Evolutionary conservation across 92 coral and sea anemone genomes (phyloP).

Genomic region (Diadumene lineata): DNA sequence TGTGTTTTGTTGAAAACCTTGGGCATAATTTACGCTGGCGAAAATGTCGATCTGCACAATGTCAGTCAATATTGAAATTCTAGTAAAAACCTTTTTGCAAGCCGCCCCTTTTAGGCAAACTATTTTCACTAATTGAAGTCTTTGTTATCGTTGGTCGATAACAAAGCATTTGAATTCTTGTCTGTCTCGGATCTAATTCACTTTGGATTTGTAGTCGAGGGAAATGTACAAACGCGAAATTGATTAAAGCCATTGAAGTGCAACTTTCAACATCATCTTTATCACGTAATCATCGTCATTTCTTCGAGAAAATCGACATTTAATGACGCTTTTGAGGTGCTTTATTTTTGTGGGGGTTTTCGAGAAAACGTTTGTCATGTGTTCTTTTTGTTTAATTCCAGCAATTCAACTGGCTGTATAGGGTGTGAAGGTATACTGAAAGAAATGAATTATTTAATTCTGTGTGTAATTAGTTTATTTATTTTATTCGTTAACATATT

Average conservation of each 20-base stretch:
- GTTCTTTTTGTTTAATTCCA: background rate
- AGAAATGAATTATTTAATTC: background rate
- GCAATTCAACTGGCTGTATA: constrained; percentile 16
- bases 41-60: constrained; percentile 2
- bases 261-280: constrained; percentile 3
- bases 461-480: background rate
- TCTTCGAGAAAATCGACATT: background rate
- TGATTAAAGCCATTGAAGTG: background rate
- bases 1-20: background rate
- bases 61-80: constrained; percentile 15
- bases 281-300: constrained; percentile 10
- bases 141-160: constrained; percentile 4
- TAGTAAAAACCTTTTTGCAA: constrained; percentile 6
- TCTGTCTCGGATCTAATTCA: background rate
- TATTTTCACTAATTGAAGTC: constrained; percentile 10
- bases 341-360: background rate
- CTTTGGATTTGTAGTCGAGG: background rate
- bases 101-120: background rate
- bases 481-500: background rate
- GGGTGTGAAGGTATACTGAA: constrained; percentile 8
- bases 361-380: background rate
- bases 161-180: background rate
- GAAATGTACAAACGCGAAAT: background rate
- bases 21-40: background rate
- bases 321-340: background rate